Evolutionary conservation across 2,113 vertebrate genomes (phyloP).

Genomic region (Cheilinus undulatus): DNA sequence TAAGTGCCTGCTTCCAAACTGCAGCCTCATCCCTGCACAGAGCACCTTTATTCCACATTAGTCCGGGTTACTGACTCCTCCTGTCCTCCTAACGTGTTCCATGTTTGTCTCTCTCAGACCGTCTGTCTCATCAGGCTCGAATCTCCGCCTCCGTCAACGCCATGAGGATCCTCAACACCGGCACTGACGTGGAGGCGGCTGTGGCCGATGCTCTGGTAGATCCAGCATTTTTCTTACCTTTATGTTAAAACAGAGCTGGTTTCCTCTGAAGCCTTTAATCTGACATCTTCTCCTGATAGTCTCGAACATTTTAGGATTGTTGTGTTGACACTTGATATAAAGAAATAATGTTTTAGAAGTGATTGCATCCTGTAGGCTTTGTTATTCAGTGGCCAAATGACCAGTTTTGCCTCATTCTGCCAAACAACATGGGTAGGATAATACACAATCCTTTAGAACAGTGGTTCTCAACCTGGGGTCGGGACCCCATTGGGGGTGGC

Average conservation of each 20-base stretch:
- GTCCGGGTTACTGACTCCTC: background rate
- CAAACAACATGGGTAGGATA: too few species aligned
- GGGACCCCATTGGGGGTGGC: too few species aligned
- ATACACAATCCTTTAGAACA: too few species aligned
- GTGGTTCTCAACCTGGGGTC: too few species aligned
- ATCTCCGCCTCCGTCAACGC: slow-evolving; percentile 94
- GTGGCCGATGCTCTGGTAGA: slow-evolving; percentile 97
- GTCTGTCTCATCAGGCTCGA: slow-evolving; percentile 91
- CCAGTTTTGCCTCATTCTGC: too few species aligned
- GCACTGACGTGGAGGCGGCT: slow-evolving; percentile 96
- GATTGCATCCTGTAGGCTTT: too few species aligned
- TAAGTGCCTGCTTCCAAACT: background rate
- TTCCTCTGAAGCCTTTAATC: too few species aligned
- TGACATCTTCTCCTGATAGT: too few species aligned
- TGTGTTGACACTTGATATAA: too few species aligned
- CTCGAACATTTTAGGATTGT: too few species aligned
- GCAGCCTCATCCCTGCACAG: background rate
- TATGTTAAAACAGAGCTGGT: background rate
- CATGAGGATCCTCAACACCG: slow-evolving; percentile 95
- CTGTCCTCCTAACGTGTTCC: background rate
- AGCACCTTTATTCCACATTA: background rate
- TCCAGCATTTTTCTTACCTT: background rate
- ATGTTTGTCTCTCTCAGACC: slow-evolving; percentile 76
- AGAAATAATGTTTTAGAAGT: too few species aligned
- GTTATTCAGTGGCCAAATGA: too few species aligned